phyloP scores from a whole-genome alignment of 2,888 invertebrate genomes.

The Aphidoletes aphidimyza region DNA sequence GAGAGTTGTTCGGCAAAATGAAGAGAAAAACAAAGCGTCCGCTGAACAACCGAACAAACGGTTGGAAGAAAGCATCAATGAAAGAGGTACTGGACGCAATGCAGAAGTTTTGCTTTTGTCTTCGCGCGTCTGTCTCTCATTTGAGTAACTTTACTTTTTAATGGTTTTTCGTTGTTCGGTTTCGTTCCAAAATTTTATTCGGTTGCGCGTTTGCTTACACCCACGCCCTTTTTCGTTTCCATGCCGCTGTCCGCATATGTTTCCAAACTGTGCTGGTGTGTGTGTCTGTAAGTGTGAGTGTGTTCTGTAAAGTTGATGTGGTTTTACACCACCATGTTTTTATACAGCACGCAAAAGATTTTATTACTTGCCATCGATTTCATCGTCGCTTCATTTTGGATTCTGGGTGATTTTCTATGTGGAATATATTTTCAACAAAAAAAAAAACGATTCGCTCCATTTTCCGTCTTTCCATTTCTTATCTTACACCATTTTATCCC shows the following conservation, averaged over 20 bases:
- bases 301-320: not conserved
- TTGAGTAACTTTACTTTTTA: constrained; percentile 17
- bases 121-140: constrained; percentile 25
- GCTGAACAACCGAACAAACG: not conserved
- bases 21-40: no score
- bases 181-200: constrained; percentile 28
- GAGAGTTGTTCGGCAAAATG: no score
- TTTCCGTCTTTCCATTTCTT: no score
- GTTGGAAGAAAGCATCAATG: not conserved
- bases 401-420: no score
- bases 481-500: no score
- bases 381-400: no score
- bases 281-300: not conserved
- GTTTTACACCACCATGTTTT: not conserved
- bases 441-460: no score
- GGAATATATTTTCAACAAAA: no score
- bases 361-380: constrained; percentile 36
- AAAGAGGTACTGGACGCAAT: constrained; percentile 13
- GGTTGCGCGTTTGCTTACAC: no score
- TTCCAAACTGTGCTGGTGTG: not conserved
- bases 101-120: constrained; percentile 30
- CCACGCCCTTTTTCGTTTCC: not conserved
- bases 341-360: not conserved
- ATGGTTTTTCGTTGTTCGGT: constrained; percentile 49
- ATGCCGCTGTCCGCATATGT: no score